Base-by-base conservation (phyloP, 2,113 vertebrate genomes). In the Macquaria ambigua region DNA sequence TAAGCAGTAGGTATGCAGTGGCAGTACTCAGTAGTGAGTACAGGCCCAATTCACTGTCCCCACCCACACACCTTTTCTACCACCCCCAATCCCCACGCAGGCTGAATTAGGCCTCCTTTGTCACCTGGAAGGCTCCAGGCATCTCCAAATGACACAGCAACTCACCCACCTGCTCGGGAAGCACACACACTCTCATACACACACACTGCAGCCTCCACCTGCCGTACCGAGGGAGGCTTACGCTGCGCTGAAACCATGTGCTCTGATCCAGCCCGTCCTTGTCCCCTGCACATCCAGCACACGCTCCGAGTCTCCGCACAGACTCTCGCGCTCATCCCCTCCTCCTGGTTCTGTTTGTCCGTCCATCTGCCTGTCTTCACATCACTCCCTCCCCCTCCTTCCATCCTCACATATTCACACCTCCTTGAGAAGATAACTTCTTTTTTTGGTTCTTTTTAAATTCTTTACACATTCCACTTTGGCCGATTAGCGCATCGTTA, bases 201-300 rank as follows among this genome's bases (percentile, higher is more conserved):
- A 52, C 71, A 70, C 79, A 69, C 69, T 20, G 63, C 74, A 70
- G 66, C 67, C 59, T 79, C 83, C 92, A 90, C 91, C 88, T 82
- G 90, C 89, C 61, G 68, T 76, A 86, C 81, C 43, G 46, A 88
- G 93, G 90, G 91, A 90, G 86, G 83, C 82, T 87, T 61, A 75
- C 21, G 41, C 82, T 28, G 81, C 56, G 20, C 55, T 53, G 56
- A 48, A 81, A 88, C 78, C 77, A 53, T 79, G 90, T 83, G 84
- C 82, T 87, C 52, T 79, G 58, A 85, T 83, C 75, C 81, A 71
- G 56, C 72, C 87, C 74, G 64, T 84, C 66, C 67, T 72, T 68
- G 25, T 82, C 73, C 74, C 37, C 5, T 62, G 79, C 72, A 81
- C 79, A 81, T 79, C 77, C 66, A 85, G 68, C 78, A 71, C 75